Evolutionary conservation across 2,888 invertebrate species (phyloP).

Genomic region (Eupithecia inturbata): DNA sequence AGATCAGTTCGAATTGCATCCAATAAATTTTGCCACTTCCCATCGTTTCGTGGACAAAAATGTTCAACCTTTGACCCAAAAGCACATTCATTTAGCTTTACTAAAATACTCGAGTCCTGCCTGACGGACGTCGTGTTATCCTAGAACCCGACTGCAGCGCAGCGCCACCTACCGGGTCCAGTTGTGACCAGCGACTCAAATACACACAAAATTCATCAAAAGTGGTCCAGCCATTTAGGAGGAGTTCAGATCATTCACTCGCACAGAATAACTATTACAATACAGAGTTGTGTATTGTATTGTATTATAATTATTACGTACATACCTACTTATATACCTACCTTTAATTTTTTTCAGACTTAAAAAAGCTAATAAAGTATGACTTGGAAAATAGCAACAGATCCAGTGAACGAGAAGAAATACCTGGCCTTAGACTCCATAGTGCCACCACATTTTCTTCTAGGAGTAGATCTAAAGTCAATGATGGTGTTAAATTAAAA

Average conservation of each 20-base stretch:
- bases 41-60: background rate
- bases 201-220: background rate
- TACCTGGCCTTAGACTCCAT: conserved; percentile 69
- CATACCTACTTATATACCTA: background rate
- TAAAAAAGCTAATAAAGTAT: conserved; percentile 87
- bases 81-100: background rate
- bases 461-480: conserved; percentile 65
- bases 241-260: background rate
- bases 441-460: conserved; percentile 80
- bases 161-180: background rate
- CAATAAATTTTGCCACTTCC: too few species aligned
- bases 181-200: background rate
- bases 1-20: too few species aligned
- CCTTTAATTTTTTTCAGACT: conserved; percentile 78
- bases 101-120: background rate
- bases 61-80: background rate
- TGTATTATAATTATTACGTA: background rate
- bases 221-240: background rate
- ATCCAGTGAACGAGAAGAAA: conserved; percentile 52
- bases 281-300: background rate
- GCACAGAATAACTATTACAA: background rate
- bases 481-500: conserved; percentile 48
- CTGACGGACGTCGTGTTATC: background rate
- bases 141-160: background rate
- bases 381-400: conserved; percentile 74